These are phyloP conservation scores for Alethe diademata DNA, from an alignment of 2,113 vertebrate genomes.

Conservation along the genomic window DNA sequence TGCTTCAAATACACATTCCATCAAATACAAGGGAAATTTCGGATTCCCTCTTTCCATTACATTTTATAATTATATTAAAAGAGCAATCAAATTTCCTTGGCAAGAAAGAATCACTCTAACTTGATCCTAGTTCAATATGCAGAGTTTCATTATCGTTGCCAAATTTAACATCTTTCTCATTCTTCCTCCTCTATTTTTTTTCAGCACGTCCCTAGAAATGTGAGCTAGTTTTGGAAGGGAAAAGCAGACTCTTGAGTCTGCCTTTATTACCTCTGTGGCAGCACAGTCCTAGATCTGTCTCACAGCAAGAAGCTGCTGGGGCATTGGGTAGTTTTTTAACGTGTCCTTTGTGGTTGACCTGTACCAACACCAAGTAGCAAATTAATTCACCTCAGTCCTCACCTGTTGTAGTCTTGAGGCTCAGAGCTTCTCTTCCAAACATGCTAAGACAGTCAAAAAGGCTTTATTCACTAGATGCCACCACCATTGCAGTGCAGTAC, in stretches of 20 bases:
- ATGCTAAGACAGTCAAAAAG: background rate
- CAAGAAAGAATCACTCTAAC: background rate
- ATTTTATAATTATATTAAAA: background rate
- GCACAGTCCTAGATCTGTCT: background rate
- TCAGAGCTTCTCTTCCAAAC: background rate
- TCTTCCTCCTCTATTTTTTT: background rate
- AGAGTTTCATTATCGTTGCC: background rate
- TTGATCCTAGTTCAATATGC: background rate
- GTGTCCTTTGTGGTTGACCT: background rate
- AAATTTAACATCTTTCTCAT: conserved; percentile 7
- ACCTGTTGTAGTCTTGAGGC: background rate
- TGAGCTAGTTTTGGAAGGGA: background rate
- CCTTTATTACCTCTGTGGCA: conserved; percentile 1
- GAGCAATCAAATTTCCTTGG: conserved; percentile 10
- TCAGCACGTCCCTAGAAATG: background rate
- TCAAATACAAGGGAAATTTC: background rate
- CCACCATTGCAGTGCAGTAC: background rate
- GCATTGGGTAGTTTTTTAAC: background rate
- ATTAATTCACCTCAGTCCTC: background rate
- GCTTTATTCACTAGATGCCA: background rate
- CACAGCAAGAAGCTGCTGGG: background rate
- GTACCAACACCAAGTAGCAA: background rate
- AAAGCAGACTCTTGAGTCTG: background rate
- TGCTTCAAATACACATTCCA: background rate
- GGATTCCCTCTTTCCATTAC: background rate